Conservation (phyloP, 2,888 invertebrate genomes). For the Stenotaenia linearis region DNA sequence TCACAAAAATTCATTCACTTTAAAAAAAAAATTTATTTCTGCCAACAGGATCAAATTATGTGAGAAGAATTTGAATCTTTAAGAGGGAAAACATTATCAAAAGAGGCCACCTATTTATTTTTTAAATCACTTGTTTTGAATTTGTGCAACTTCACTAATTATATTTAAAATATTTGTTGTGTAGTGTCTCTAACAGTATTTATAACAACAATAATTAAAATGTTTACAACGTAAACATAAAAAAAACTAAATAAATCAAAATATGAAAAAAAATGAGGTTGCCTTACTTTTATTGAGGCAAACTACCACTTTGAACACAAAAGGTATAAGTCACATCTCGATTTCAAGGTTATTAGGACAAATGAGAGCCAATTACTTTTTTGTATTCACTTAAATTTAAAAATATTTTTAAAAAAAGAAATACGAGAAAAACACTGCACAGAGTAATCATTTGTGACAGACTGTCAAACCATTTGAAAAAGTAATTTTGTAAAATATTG, state of each 20-base stretch:
- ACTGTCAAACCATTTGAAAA: too few relatives aligned
- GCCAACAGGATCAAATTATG: not conserved
- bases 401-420: too few relatives aligned
- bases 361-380: not conserved
- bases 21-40: not conserved
- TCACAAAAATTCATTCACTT: too few relatives aligned
- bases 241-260: not conserved
- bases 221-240: not conserved
- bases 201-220: not conserved
- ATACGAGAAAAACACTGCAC: too few relatives aligned
- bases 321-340: not conserved
- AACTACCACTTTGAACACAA: not conserved
- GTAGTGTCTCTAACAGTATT: too few relatives aligned
- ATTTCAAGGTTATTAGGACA: not conserved
- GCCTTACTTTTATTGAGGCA: not conserved
- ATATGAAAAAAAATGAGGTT: not conserved
- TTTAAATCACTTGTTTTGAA: not conserved
- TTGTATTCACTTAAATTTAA: too few relatives aligned
- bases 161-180: too few relatives aligned
- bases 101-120: not conserved
- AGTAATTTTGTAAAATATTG: not conserved
- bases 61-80: not conserved
- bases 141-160: too few relatives aligned
- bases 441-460: too few relatives aligned
- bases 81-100: not conserved